Percentiles rank a stretch among this genome's conserved stretches.
These are phyloP conservation scores for Bombylius major DNA, from an alignment of 2,888 invertebrate species.

Conservation along the genomic window DNA sequence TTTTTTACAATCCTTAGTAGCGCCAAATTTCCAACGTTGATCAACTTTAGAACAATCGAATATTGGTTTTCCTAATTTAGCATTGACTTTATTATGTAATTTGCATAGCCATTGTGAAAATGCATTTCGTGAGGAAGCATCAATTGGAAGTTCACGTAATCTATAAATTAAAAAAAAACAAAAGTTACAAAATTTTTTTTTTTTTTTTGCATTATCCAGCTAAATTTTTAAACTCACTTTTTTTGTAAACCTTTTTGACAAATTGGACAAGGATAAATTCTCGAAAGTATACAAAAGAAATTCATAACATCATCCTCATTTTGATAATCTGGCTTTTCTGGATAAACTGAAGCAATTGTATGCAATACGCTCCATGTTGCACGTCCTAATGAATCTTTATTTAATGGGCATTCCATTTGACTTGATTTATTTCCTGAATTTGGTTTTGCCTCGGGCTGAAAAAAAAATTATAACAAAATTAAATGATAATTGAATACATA, in stretches of 20 bases:
- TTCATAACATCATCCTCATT: slow-evolving; percentile 64
- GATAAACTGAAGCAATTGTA: slow-evolving; percentile 92
- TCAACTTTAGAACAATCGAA: slow-evolving; percentile 88
- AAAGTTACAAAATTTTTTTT: not conserved
- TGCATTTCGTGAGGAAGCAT: slow-evolving; percentile 51
- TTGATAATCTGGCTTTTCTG: slow-evolving; percentile 59
- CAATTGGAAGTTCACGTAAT: slow-evolving; percentile 55
- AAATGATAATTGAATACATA: too few species aligned
- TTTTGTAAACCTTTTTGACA: slow-evolving; percentile 79
- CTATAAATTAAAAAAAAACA: slow-evolving; percentile 39
- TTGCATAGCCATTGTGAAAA: slow-evolving; percentile 83
- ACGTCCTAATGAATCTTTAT: slow-evolving; percentile 61
- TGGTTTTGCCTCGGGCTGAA: too few species aligned
- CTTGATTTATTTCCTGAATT: not conserved
- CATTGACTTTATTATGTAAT: slow-evolving; percentile 84
- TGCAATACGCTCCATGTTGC: slow-evolving; percentile 91
- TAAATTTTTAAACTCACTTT: slow-evolving; percentile 53
- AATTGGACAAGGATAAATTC: slow-evolving; percentile 83
- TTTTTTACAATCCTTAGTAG: too few species aligned
- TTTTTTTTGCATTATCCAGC: too few species aligned
- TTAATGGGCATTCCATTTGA: slow-evolving; percentile 58
- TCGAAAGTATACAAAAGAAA: slow-evolving; percentile 73
- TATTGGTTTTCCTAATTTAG: slow-evolving; percentile 72
- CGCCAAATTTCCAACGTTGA: slow-evolving; percentile 87
- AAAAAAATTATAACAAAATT: too few species aligned